Percentiles rank a stretch among this genome's conserved stretches.
Evolutionary conservation across 2,888 invertebrate genomes (phyloP).

Genomic region (Lycaena phlaeas): DNA sequence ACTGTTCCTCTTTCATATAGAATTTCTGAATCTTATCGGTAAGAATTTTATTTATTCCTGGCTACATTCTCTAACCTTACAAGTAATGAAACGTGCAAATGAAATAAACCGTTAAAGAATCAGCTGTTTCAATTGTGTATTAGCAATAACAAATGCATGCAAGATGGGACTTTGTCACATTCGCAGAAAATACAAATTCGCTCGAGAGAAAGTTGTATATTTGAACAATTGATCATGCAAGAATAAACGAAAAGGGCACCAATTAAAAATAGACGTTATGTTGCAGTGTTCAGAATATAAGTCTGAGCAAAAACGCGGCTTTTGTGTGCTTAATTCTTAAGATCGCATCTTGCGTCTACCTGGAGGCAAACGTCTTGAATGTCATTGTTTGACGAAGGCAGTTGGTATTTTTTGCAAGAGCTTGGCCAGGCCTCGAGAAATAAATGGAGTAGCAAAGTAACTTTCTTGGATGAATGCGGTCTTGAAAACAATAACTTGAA

Average conservation of each 20-base stretch:
- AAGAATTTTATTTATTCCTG: no score
- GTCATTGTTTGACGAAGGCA: conserved; percentile 35
- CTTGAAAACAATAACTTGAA: conserved; percentile 2
- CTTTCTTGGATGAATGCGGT: conserved; percentile 3
- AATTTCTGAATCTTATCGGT: no score
- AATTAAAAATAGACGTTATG: conserved; percentile 19
- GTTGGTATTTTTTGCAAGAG: conserved; percentile 32
- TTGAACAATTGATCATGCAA: conserved; percentile 16
- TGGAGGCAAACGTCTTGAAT: conserved; percentile 34
- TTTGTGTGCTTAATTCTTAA: conserved; percentile 45
- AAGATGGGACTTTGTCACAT: conserved; percentile 11
- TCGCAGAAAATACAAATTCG: conserved; percentile 12
- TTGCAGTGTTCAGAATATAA: conserved; percentile 15
- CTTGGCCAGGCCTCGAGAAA: conserved; percentile 8
- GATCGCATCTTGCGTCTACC: conserved; percentile 64
- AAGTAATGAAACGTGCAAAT: background rate
- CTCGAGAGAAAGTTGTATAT: conserved; percentile 1
- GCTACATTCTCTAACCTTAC: no score
- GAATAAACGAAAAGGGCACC: conserved; percentile 12
- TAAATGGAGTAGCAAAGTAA: conserved; percentile 1
- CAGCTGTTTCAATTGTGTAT: conserved; percentile 54
- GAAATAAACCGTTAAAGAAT: conserved; percentile 55
- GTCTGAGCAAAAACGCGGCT: conserved; percentile 13
- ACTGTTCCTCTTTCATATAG: background rate
- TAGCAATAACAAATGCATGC: conserved; percentile 21